These are phyloP conservation scores for Engystomops pustulosus DNA, from an alignment of 2,113 vertebrate species.

Conservation along the genomic window DNA sequence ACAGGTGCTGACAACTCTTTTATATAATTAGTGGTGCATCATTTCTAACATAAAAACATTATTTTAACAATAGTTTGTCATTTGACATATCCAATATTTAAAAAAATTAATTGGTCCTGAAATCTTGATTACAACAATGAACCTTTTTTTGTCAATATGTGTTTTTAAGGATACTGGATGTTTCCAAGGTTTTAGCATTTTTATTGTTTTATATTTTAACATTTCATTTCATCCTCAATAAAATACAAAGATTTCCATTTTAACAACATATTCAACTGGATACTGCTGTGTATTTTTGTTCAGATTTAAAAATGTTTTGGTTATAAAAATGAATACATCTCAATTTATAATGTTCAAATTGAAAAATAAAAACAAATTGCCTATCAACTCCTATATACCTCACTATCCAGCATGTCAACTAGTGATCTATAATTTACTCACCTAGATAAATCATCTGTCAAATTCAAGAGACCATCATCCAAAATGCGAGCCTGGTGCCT, in stretches of 20 bases:
- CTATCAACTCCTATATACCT: slow-evolving; percentile 35
- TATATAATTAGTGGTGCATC: too few relatives aligned
- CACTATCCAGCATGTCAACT: slow-evolving; percentile 46
- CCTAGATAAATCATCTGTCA: slow-evolving; percentile 45
- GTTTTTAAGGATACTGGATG: not conserved
- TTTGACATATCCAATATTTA: too few relatives aligned
- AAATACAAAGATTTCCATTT: not conserved
- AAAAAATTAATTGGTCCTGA: too few relatives aligned
- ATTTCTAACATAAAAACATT: too few relatives aligned
- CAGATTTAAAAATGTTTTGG: not conserved
- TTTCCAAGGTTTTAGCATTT: not conserved
- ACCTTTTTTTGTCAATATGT: too few relatives aligned
- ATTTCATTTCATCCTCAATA: not conserved
- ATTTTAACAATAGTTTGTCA: too few relatives aligned
- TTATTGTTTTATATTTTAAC: not conserved
- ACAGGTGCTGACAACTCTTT: too few relatives aligned
- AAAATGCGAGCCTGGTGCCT: slow-evolving; percentile 19
- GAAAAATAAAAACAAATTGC: slow-evolving; percentile 41
- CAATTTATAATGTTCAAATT: slow-evolving; percentile 37
- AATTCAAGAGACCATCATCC: slow-evolving; percentile 17
- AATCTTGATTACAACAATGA: too few relatives aligned
- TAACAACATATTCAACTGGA: not conserved
- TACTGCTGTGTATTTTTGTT: not conserved
- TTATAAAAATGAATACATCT: slow-evolving; percentile 35
- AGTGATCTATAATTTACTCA: slow-evolving; percentile 44